These are phyloP conservation scores for Leptodirus hochenwartii DNA, from an alignment of 2,888 invertebrate species.

Conservation along the genomic window DNA sequence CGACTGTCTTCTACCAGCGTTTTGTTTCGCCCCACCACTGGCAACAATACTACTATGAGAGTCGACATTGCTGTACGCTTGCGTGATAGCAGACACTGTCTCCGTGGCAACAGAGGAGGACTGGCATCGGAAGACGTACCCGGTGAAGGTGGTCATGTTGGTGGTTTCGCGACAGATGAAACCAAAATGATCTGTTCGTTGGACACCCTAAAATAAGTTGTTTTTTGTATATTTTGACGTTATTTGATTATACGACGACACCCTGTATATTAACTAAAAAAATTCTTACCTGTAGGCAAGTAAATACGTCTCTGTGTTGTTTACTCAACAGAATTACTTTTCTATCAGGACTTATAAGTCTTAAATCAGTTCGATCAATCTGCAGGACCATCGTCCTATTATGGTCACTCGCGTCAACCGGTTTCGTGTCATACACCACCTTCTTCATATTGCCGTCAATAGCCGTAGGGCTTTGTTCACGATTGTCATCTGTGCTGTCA, in stretches of 20 bases:
- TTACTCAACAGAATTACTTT: constrained; percentile 80
- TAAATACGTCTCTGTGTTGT: constrained; percentile 73
- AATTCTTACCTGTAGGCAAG: constrained; percentile 52
- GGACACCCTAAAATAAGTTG: constrained; percentile 52
- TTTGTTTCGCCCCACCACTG: too few species aligned
- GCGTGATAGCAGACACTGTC: constrained; percentile 64
- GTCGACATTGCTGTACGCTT: constrained; percentile 41
- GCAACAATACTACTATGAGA: constrained; percentile 22
- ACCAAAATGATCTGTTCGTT: constrained; percentile 74
- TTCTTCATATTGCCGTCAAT: constrained; percentile 5
- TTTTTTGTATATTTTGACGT: not conserved
- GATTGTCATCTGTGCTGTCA: not conserved
- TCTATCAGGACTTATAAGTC: constrained; percentile 82
- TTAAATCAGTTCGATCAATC: constrained; percentile 71
- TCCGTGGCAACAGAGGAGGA: constrained; percentile 66
- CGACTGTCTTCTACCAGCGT: too few species aligned
- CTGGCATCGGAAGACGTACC: constrained; percentile 81
- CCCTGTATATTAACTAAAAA: not conserved
- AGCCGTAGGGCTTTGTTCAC: not conserved
- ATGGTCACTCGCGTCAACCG: constrained; percentile 35
- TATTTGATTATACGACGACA: not conserved
- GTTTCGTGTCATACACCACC: constrained; percentile 3
- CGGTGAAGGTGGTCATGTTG: constrained; percentile 43
- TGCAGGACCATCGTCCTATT: constrained; percentile 89
- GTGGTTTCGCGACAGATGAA: constrained; percentile 75